Evolutionary conservation across 1,140 invertebrate genomes (phyloP).

Genomic region (Cyclargus thomasi): DNA sequence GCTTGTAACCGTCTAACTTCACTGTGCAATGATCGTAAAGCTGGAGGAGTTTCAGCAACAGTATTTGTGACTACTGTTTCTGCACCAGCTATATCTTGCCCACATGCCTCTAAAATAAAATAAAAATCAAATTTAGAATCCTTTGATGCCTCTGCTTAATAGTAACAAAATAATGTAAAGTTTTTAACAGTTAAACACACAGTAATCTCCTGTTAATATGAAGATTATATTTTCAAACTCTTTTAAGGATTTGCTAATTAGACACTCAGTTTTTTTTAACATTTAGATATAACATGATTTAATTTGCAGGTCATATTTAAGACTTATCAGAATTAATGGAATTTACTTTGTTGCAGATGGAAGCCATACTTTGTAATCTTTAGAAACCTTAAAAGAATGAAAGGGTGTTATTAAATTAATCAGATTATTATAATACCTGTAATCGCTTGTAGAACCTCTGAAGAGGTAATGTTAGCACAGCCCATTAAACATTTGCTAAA

Average conservation of each 20-base stretch:
- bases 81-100: conserved; percentile 34
- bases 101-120: conserved; percentile 53
- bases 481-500: conserved; percentile 61
- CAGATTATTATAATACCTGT: conserved; percentile 37
- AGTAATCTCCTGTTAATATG: too few species aligned
- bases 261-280: too few species aligned
- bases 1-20: conserved; percentile 57
- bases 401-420: conserved; percentile 11
- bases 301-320: neutral
- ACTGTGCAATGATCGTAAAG: conserved; percentile 52
- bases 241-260: too few species aligned
- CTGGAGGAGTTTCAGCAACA: conserved; percentile 57
- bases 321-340: neutral
- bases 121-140: conserved; percentile 7
- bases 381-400: neutral
- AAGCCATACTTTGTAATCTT: neutral
- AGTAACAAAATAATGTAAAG: too few species aligned
- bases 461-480: conserved; percentile 42
- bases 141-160: too few species aligned
- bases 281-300: too few species aligned
- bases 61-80: conserved; percentile 16
- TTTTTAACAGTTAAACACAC: too few species aligned
- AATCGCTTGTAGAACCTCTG: conserved; percentile 55
- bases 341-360: conserved; percentile 1
- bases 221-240: too few species aligned